Percentiles rank a stretch among this genome's conserved stretches.
Evolutionary conservation across 2,113 vertebrate genomes (phyloP).

Genomic region (Apteryx mantelli): DNA sequence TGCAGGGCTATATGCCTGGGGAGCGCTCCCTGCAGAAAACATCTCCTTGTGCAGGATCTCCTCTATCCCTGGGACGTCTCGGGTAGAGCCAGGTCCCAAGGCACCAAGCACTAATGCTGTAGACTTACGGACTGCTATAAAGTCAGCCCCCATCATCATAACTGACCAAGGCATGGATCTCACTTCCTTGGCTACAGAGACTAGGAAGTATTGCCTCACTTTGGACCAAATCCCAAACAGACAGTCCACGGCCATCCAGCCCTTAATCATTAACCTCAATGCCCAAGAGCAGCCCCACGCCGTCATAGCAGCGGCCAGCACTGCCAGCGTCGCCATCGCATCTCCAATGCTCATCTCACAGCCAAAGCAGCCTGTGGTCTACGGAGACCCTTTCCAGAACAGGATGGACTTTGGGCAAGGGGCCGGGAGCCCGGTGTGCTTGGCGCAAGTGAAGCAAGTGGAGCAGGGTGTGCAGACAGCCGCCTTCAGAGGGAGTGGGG

Average conservation of each 20-base stretch:
- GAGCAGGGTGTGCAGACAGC: constrained; percentile 78
- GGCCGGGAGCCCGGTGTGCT: constrained; percentile 88
- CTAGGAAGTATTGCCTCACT: constrained; percentile 90
- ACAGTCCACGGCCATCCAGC: constrained; percentile 92
- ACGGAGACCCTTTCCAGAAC: constrained; percentile 95
- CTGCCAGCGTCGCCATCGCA: constrained; percentile 88
- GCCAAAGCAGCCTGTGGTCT: constrained; percentile 89
- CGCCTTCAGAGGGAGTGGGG: constrained; percentile 38
- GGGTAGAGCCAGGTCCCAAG: constrained; percentile 86
- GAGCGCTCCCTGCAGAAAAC: constrained; percentile 88
- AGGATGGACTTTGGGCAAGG: constrained; percentile 94
- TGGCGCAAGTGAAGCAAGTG: constrained; percentile 87
- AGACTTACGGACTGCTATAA: constrained; percentile 89
- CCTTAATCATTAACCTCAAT: constrained; percentile 95
- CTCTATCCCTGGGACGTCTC: constrained; percentile 85
- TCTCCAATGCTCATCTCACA: constrained; percentile 89
- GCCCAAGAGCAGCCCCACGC: constrained; percentile 91
- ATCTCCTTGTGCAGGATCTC: constrained; percentile 92
- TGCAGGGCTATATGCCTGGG: constrained; percentile 82
- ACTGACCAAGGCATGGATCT: constrained; percentile 98
- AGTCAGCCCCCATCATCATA: constrained; percentile 93
- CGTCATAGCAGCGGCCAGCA: constrained; percentile 85
- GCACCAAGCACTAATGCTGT: constrained; percentile 81
- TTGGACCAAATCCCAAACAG: constrained; percentile 85
- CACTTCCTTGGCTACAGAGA: constrained; percentile 92